Conservation (phyloP, 2,797 vertebrate genomes). For the Anguilla anguilla region DNA sequence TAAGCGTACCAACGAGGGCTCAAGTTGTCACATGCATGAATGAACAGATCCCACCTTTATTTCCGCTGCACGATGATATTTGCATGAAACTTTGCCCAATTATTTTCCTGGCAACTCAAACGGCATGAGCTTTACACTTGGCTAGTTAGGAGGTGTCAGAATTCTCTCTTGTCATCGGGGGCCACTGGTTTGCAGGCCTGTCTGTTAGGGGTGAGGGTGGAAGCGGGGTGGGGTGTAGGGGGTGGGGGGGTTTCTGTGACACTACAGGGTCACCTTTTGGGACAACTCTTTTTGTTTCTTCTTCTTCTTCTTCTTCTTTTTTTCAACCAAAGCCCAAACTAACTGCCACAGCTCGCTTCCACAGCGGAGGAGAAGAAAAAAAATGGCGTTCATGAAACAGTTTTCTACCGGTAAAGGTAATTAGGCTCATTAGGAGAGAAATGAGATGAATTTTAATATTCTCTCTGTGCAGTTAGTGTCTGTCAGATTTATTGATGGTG, state of each 20-base stretch:
- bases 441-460: constrained; percentile 36
- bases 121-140: constrained; percentile 62
- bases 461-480: constrained; percentile 17
- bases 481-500: constrained; percentile 41
- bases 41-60: constrained; percentile 72
- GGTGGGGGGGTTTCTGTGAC: neutral
- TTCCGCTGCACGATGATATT: constrained; percentile 65
- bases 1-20: constrained; percentile 55
- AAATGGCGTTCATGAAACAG: neutral
- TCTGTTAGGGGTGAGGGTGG: constrained; percentile 21
- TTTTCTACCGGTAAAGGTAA: constrained; percentile 33
- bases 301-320: neutral
- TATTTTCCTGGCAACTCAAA: constrained; percentile 63
- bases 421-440: constrained; percentile 41
- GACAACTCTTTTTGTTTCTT: neutral
- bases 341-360: neutral
- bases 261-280: constrained; percentile 21
- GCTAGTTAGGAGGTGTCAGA: constrained; percentile 55
- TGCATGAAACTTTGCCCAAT: constrained; percentile 78
- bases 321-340: neutral
- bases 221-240: neutral
- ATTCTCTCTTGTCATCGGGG: constrained; percentile 29
- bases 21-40: constrained; percentile 75
- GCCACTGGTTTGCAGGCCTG: constrained; percentile 46
- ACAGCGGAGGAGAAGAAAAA: neutral